Conservation (phyloP, 2,888 invertebrate genomes). For the Germaria angustata region DNA sequence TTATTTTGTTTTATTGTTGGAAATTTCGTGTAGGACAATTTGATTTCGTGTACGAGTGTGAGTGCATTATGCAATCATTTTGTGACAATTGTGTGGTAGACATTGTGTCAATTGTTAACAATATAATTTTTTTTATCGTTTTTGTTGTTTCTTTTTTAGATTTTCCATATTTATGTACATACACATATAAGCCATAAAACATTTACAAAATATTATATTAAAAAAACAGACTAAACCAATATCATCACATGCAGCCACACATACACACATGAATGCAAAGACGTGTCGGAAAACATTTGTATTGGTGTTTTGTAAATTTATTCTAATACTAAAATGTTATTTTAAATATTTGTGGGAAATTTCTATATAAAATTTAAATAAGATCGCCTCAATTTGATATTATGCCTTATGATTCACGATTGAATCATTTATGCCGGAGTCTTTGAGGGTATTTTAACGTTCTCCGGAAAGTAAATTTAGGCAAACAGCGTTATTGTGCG, state of each 20-base stretch:
- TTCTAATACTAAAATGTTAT: constrained; percentile 35
- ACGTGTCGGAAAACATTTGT: constrained; percentile 17
- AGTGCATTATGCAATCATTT: constrained; percentile 64
- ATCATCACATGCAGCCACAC: background rate
- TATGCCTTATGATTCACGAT: too few species aligned
- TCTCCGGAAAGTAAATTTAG: too few species aligned
- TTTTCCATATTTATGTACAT: constrained; percentile 46
- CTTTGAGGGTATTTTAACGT: too few species aligned
- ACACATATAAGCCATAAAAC: constrained; percentile 40
- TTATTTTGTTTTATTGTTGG: constrained; percentile 9
- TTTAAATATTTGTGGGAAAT: constrained; percentile 32
- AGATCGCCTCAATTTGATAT: too few species aligned
- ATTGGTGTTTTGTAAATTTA: constrained; percentile 49
- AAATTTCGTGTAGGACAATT: constrained; percentile 19
- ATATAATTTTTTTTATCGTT: constrained; percentile 8
- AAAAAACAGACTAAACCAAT: constrained; percentile 14
- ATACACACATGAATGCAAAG: background rate
- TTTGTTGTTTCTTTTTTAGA: background rate
- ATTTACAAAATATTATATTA: constrained; percentile 44
- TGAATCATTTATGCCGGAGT: too few species aligned
- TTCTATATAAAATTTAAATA: background rate
- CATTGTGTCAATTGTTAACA: constrained; percentile 66
- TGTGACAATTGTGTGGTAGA: constrained; percentile 67
- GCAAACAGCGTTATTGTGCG: too few species aligned
- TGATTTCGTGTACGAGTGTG: constrained; percentile 3